Evolutionary conservation across 2,113 vertebrate species (phyloP).

Genomic region (Neopipo cinnamomea): DNA sequence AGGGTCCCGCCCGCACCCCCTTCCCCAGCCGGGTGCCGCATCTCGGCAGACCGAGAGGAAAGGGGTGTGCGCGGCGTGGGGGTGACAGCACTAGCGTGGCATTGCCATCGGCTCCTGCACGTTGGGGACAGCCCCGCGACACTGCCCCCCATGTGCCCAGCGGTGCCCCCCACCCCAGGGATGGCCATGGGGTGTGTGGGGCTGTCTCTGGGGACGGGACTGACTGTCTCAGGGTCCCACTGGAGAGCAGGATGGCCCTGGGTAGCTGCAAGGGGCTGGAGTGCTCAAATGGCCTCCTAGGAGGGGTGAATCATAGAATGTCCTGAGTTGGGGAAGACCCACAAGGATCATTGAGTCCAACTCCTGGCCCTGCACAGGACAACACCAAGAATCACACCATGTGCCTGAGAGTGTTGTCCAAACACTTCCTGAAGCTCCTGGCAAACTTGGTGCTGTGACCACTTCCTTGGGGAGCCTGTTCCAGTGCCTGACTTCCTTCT

Average conservation of each 20-base stretch:
- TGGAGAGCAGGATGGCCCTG: not conserved
- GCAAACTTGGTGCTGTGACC: not conserved
- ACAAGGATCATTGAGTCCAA: fast-evolving
- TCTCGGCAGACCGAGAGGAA: no score
- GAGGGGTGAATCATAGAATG: not conserved
- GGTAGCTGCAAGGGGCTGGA: not conserved
- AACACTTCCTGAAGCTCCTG: not conserved
- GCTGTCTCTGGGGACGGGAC: not conserved
- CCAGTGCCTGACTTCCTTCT: no score
- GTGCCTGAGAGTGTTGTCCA: not conserved
- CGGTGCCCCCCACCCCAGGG: not conserved
- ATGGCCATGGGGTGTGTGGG: fast-evolving
- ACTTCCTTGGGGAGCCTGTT: not conserved
- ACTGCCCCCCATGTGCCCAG: fast-evolving
- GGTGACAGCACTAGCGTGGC: not conserved
- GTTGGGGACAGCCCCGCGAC: fast-evolving
- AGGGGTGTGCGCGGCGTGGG: not conserved
- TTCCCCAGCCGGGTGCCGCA: not conserved
- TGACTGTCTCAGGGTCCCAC: not conserved
- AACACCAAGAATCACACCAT: not conserved
- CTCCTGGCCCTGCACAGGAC: not conserved
- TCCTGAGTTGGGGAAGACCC: not conserved
- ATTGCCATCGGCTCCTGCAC: fast-evolving
- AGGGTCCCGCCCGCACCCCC: fast-evolving
- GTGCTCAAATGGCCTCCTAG: not conserved